These are phyloP conservation scores for Neopipo cinnamomea DNA, from an alignment of 2,113 vertebrate genomes.

Conservation along the genomic window DNA sequence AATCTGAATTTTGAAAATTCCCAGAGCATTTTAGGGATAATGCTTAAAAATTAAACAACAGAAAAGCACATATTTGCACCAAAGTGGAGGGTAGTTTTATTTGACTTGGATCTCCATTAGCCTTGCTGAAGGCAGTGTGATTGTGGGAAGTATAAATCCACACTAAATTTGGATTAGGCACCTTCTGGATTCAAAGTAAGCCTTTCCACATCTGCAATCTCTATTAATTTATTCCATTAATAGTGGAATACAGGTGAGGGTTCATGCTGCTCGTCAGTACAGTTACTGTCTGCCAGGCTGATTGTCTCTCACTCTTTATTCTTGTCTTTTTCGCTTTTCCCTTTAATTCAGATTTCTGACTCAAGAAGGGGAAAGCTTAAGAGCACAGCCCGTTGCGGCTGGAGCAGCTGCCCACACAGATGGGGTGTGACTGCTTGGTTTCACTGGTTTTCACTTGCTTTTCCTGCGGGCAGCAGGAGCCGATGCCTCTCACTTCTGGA, in stretches of 20 bases:
- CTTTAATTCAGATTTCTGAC: neutral
- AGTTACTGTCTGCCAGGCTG: neutral
- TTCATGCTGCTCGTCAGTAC: neutral
- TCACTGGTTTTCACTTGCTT: neutral
- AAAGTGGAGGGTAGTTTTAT: neutral
- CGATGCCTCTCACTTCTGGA: neutral
- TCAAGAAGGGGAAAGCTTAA: neutral
- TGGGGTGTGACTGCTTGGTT: neutral
- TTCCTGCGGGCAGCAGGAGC: neutral
- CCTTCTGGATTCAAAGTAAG: neutral
- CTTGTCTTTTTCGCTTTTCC: neutral
- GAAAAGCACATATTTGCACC: neutral
- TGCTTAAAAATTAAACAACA: neutral
- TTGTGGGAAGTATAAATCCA: neutral
- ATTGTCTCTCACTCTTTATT: neutral
- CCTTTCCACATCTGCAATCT: neutral
- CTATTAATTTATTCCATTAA: neutral
- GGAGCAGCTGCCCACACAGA: neutral
- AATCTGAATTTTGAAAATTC: neutral
- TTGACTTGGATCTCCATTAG: neutral
- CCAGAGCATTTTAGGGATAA: neutral
- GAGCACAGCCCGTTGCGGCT: accelerated
- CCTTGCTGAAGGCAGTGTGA: neutral
- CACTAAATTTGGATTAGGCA: neutral
- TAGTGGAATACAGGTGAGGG: neutral